Evolutionary conservation across 2,113 vertebrate species (phyloP).

Genomic region (Brachyhypopomus gauderio): DNA sequence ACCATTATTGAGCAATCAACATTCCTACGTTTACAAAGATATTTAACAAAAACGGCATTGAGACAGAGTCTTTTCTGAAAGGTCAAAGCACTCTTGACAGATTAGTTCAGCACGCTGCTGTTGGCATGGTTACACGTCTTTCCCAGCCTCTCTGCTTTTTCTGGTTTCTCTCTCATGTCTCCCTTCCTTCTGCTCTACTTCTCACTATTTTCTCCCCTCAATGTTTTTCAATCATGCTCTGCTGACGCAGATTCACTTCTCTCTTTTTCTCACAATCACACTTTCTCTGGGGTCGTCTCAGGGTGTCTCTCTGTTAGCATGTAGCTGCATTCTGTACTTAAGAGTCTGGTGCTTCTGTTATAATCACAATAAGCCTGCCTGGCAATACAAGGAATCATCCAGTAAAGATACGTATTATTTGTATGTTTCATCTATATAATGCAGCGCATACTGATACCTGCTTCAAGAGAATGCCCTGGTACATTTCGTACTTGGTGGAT

Average conservation of each 20-base stretch:
- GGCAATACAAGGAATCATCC: neutral
- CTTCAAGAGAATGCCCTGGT: too few species aligned
- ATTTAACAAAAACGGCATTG: neutral
- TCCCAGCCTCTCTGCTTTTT: neutral
- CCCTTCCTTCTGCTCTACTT: neutral
- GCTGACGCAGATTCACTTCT: neutral
- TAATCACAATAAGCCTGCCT: neutral
- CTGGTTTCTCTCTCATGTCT: constrained; percentile 22
- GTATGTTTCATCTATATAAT: too few species aligned
- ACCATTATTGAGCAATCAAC: neutral
- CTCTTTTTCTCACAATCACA: neutral
- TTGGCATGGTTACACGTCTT: neutral
- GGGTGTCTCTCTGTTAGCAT: neutral
- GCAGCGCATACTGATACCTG: too few species aligned
- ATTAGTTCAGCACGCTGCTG: neutral
- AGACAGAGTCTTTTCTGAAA: neutral
- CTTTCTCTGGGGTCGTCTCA: neutral
- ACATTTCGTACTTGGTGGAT: too few species aligned
- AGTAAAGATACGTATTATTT: neutral
- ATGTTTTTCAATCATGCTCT: too few species aligned
- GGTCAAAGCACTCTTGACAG: neutral
- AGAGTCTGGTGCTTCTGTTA: neutral
- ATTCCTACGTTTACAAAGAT: neutral
- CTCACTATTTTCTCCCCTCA: neutral
- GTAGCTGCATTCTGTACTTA: neutral